These are phyloP conservation scores for Graptemys geographica DNA, from an alignment of 2,797 vertebrate genomes.

Conservation along the genomic window DNA sequence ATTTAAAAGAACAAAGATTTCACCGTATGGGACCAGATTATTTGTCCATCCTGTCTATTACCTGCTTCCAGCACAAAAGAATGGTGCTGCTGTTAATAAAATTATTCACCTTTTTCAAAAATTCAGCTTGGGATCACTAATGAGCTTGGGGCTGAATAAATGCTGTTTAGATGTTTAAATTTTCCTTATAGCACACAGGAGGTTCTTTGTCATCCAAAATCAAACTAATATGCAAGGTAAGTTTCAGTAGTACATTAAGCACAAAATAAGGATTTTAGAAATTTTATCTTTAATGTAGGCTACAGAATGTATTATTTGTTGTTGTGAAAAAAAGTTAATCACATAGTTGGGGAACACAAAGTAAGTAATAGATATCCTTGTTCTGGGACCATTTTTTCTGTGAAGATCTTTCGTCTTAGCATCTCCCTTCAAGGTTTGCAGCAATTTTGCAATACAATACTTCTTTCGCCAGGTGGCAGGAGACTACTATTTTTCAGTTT, in stretches of 20 bases:
- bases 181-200: neutral
- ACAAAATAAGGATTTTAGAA: neutral
- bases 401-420: neutral
- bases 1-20: neutral
- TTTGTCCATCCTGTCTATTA: rapidly evolving
- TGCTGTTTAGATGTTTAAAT: neutral
- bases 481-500: neutral
- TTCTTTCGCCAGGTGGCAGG: neutral
- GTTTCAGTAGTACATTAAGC: neutral
- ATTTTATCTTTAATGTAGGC: neutral
- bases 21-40: rapidly evolving
- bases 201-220: neutral
- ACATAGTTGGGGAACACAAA: neutral
- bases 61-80: rapidly evolving
- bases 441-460: neutral
- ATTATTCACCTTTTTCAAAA: rapidly evolving
- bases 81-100: neutral
- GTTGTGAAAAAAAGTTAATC: rapidly evolving
- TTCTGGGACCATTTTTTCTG: neutral
- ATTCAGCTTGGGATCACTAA: neutral
- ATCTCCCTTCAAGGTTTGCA: neutral
- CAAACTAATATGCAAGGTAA: neutral
- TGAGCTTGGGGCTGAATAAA: rapidly evolving
- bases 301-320: neutral
- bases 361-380: neutral